Conservation (phyloP, 2,888 invertebrate species). For the Horisme vitalbata region DNA sequence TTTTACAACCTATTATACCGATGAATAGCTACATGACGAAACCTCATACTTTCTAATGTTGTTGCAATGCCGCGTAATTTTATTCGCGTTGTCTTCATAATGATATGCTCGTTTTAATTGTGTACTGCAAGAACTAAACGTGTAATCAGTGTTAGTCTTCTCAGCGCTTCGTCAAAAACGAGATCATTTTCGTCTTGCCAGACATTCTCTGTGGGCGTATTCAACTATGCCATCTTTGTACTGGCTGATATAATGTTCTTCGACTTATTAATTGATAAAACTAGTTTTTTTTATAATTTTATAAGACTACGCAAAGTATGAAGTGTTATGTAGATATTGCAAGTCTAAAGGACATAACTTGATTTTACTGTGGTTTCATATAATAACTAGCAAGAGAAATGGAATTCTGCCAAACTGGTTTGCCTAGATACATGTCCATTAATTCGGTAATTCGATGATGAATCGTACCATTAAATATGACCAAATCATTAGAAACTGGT, state of each 20-base stretch:
- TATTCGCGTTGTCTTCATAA: conserved; percentile 52
- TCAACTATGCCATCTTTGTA: conserved; percentile 1
- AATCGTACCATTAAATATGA: conserved; percentile 6
- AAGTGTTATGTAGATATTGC: too few relatives aligned
- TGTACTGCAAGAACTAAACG: conserved; percentile 4
- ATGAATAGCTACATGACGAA: conserved; percentile 67
- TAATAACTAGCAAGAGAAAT: background rate
- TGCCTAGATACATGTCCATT: background rate
- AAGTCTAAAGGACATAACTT: too few relatives aligned
- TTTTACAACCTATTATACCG: conserved; percentile 57
- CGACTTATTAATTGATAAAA: too few relatives aligned
- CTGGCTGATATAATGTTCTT: background rate
- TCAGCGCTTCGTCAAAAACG: background rate
- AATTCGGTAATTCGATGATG: conserved; percentile 4
- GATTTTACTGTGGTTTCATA: too few relatives aligned
- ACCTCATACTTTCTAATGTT: conserved; percentile 70
- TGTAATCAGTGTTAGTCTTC: background rate
- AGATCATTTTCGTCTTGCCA: background rate
- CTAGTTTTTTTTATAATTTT: too few relatives aligned
- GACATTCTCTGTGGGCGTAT: conserved; percentile 1
- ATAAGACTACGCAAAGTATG: too few relatives aligned
- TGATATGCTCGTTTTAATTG: conserved; percentile 46
- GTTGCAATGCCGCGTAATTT: conserved; percentile 58
- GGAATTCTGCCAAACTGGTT: background rate
- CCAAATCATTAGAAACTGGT: conserved; percentile 9